Percentiles rank a stretch among this genome's conserved stretches.
Evolutionary conservation across 2,113 vertebrate species (phyloP).

Genomic region (Sylvicapra grimmia): DNA sequence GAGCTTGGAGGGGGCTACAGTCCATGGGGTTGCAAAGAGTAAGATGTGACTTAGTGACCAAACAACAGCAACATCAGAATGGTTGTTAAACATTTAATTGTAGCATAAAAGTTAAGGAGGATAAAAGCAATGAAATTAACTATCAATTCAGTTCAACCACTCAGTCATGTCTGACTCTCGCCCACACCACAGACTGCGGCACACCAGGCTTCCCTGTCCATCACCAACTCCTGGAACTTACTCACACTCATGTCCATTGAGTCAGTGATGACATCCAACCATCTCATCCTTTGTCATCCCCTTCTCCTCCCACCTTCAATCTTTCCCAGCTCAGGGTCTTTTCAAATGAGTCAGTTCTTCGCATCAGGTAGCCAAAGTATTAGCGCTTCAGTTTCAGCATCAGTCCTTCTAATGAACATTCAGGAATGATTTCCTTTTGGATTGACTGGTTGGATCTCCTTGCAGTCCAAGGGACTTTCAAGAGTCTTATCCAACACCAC

Average conservation of each 20-base stretch:
- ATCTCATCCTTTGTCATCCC: background rate
- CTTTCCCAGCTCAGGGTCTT: background rate
- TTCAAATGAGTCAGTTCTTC: background rate
- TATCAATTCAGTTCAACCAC: background rate
- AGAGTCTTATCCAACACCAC: background rate
- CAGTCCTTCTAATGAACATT: background rate
- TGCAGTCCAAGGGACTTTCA: background rate
- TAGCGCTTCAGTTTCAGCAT: background rate
- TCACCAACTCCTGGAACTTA: background rate
- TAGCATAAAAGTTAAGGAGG: background rate
- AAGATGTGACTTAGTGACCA: background rate
- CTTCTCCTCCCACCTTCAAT: background rate
- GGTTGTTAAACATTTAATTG: background rate
- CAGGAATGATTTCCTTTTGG: background rate
- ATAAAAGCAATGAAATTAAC: background rate
- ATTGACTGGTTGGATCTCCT: background rate
- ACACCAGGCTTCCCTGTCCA: background rate
- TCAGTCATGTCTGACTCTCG: background rate
- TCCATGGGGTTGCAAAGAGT: background rate
- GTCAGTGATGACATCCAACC: background rate
- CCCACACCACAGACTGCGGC: rapidly evolving
- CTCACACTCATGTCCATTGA: background rate
- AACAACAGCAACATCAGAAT: background rate
- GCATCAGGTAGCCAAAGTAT: background rate
- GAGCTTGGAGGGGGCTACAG: background rate